Evolutionary conservation across 2,113 vertebrate species (phyloP).

Genomic region (Hemiprocne comata): DNA sequence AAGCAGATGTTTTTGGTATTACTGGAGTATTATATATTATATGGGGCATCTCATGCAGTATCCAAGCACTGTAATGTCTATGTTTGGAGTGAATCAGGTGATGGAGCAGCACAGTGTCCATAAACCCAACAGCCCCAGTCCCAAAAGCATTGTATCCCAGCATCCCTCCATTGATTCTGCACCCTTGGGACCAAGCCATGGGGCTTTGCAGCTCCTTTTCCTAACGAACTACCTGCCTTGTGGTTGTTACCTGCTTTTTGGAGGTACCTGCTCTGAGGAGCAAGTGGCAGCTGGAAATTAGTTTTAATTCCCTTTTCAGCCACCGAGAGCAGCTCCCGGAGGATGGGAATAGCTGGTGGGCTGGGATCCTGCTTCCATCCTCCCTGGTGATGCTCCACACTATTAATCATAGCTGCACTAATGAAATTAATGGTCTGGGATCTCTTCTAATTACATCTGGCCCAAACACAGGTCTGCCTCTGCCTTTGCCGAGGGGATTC

Average conservation of each 20-base stretch:
- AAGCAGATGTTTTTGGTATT: neutral
- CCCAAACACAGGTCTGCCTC: slow-evolving; percentile 13
- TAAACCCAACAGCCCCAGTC: neutral
- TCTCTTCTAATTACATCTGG: slow-evolving; percentile 16
- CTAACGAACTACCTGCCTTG: neutral
- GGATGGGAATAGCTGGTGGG: neutral
- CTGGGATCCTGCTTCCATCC: neutral
- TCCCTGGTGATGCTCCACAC: neutral
- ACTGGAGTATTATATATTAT: neutral
- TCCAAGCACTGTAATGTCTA: rapidly evolving
- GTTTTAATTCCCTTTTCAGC: neutral
- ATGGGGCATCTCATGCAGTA: rapidly evolving
- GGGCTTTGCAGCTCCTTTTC: neutral
- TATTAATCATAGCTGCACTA: slow-evolving; percentile 36
- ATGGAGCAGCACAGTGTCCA: neutral
- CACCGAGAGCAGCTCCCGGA: neutral
- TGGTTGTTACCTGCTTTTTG: neutral
- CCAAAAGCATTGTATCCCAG: neutral
- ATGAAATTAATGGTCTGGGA: slow-evolving; percentile 20
- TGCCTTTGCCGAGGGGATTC: neutral
- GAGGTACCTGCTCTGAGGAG: neutral
- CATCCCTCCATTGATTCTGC: rapidly evolving
- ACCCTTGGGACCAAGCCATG: neutral
- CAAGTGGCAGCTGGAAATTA: neutral
- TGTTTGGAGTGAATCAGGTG: neutral